Conservation (phyloP, 2,888 invertebrate species). For the Eulithis testata region DNA sequence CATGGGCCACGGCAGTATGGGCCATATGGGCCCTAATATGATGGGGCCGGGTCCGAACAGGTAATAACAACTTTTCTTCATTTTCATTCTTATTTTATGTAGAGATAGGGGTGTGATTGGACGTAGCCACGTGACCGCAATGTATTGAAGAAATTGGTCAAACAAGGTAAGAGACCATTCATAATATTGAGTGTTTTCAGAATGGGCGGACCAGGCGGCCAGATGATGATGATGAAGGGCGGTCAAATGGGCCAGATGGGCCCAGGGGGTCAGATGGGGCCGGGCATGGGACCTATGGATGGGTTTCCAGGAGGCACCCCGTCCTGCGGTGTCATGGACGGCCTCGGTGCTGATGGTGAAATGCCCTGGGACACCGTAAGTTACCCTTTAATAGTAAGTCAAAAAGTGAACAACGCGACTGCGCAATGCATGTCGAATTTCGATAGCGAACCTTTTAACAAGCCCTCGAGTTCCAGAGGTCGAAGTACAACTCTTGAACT, state of each 20-base stretch:
- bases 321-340: slow-evolving; percentile 85
- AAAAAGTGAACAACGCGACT: too few species aligned
- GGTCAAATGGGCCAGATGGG: slow-evolving; percentile 75
- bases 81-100: background rate
- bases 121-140: too few species aligned
- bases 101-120: too few species aligned
- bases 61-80: slow-evolving; percentile 4
- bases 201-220: slow-evolving; percentile 75
- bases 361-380: slow-evolving; percentile 85
- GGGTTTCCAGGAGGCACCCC: slow-evolving; percentile 85
- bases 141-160: too few species aligned
- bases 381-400: slow-evolving; percentile 27
- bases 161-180: too few species aligned
- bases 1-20: slow-evolving; percentile 77
- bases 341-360: slow-evolving; percentile 85
- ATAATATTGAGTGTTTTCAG: slow-evolving; percentile 34
- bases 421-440: too few species aligned
- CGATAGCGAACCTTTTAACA: too few species aligned
- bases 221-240: slow-evolving; percentile 80
- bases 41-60: slow-evolving; percentile 71
- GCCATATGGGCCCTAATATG: slow-evolving; percentile 79
- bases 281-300: slow-evolving; percentile 79
- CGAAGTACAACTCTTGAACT: too few species aligned
- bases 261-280: slow-evolving; percentile 57
- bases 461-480: too few species aligned